Evolutionary conservation across 2,797 vertebrate genomes (phyloP), one percentile per base, ranked within the genome.

Genomic region (Falco concolor): DNA sequence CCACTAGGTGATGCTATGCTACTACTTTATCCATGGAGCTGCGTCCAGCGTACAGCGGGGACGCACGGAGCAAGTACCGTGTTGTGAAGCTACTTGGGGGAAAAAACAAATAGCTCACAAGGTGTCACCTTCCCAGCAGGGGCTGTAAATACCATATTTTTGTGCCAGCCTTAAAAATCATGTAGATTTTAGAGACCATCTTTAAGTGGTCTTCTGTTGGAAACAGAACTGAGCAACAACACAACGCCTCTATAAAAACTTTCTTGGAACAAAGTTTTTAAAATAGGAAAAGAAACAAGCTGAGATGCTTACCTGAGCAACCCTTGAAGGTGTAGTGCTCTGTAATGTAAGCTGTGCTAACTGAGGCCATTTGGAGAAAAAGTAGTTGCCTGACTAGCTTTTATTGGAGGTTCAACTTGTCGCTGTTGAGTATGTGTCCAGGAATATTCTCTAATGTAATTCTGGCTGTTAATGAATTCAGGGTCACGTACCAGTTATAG

Each of bases 1-100:
- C 95, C 97, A 40, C 80, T 89, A 97, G 97, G 72, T 94, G 97
- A 15, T 92, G 69, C 64, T 80, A 6, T 47, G 16, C 74, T 67
- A 85, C 69, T 54, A 4, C 70, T 83, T 83, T 45, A 38, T 17
- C 60, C 42, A 7, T 32, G n/a, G 79, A 50, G 27, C 72, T 64
- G 72, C 28, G 7, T 13, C 57, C 9, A 3, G 4, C 8, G 2
- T 6, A 21, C 25, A 32, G 57, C 50, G 45, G 36, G 52, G 75
- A 28, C 44, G 21, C 15, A 1, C 7, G 4, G 18, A 36, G 40
- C 53, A 36, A 60, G 9, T 23, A 12, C 0, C 24, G 0, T 1
- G 10, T 10, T 73, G 60, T n/a, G 82, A 57, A 47, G 50, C 21
- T 73, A 11, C 54, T 69, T 7, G 21, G 61, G 59, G 69, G 9